Conservation (phyloP, 2,888 invertebrate genomes). For the Ophion obscuratus region DNA sequence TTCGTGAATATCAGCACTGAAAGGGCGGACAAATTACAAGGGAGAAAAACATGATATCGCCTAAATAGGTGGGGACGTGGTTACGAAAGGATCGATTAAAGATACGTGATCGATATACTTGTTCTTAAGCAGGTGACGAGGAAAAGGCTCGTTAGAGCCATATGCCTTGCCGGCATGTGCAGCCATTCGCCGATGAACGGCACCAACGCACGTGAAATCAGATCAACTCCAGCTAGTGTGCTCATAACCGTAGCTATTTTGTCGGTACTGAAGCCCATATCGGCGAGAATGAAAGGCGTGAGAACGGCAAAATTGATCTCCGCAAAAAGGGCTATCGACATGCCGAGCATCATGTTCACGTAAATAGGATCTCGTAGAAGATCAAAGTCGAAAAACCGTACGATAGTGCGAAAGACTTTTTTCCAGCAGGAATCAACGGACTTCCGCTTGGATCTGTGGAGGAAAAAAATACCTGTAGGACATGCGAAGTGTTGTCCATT, state of each 20-base stretch:
- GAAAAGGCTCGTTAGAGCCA: slow-evolving; percentile 87
- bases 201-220: slow-evolving; percentile 87
- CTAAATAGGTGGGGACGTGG: not conserved
- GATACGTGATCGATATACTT: slow-evolving; percentile 85
- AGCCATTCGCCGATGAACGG: slow-evolving; percentile 89
- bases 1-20: slow-evolving; percentile 82
- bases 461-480: not conserved
- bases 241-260: slow-evolving; percentile 88
- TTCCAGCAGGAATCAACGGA: slow-evolving; percentile 35
- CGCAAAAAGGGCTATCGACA: slow-evolving; percentile 89
- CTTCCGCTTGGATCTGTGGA: slow-evolving; percentile 32
- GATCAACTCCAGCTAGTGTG: slow-evolving; percentile 85
- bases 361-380: slow-evolving; percentile 89
- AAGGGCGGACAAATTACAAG: slow-evolving; percentile 51
- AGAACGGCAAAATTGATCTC: slow-evolving; percentile 89
- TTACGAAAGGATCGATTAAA: slow-evolving; percentile 5
- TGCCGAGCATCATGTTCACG: slow-evolving; percentile 88
- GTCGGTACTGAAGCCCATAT: slow-evolving; percentile 86
- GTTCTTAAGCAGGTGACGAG: slow-evolving; percentile 87
- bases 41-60: slow-evolving; percentile 38
- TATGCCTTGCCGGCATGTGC: slow-evolving; percentile 86
- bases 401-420: slow-evolving; percentile 78
- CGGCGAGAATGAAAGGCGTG: slow-evolving; percentile 88
- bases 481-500: not conserved
- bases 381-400: slow-evolving; percentile 87